Evolutionary conservation across 2,888 invertebrate species (phyloP).

Genomic region (Metellina segmentata): DNA sequence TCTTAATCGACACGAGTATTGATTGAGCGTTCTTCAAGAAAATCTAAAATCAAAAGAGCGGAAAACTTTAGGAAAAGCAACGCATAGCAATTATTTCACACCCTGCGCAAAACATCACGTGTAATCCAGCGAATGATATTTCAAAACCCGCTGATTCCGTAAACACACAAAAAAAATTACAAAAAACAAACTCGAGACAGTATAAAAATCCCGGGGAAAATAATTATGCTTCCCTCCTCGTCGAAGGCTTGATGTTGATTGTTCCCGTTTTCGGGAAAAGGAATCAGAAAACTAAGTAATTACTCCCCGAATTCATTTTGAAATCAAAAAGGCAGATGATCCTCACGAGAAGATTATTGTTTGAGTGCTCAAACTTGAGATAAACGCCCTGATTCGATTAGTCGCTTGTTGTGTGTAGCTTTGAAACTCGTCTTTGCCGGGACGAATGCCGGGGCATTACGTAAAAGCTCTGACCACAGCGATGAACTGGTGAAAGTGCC

Average conservation of each 20-base stretch:
- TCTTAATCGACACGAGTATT: too few relatives aligned
- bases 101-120: not conserved
- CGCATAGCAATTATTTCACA: too few relatives aligned
- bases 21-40: too few relatives aligned
- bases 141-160: not conserved
- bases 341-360: slow-evolving; percentile 1
- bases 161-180: not conserved
- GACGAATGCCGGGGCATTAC: slow-evolving; percentile 41
- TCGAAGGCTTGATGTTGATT: not conserved
- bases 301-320: not conserved
- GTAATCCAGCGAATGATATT: not conserved
- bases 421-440: slow-evolving; percentile 21
- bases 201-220: not conserved
- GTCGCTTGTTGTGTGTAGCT: slow-evolving; percentile 37
- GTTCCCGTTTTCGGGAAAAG: not conserved
- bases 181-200: not conserved
- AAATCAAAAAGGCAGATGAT: not conserved
- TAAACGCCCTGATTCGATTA: slow-evolving; percentile 57
- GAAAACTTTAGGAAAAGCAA: not conserved
- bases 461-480: slow-evolving; percentile 65
- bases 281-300: not conserved
- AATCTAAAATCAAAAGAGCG: too few relatives aligned
- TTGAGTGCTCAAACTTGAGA: slow-evolving; percentile 4
- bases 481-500: slow-evolving; percentile 38
- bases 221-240: not conserved